Evolutionary conservation across 2,113 vertebrate genomes (phyloP).

Genomic region (Percina caprodes): DNA sequence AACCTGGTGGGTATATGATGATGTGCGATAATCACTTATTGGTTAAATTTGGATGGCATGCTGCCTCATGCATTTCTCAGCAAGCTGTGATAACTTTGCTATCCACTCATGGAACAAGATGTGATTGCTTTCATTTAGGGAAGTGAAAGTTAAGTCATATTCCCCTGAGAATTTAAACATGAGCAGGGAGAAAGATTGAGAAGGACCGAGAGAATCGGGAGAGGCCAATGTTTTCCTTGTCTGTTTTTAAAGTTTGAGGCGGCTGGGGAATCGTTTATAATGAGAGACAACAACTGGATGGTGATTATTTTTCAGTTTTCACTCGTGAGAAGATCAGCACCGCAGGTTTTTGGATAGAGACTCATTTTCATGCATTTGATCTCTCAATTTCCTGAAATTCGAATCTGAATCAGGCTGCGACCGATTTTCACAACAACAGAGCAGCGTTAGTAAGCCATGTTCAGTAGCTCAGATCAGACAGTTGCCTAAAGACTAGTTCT

Average conservation of each 20-base stretch:
- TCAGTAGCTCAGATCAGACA: not conserved
- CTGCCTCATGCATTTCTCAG: constrained; percentile 1
- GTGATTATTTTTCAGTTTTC: constrained; percentile 41
- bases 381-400: constrained; percentile 29
- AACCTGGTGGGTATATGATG: not conserved
- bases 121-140: constrained; percentile 29
- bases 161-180: constrained; percentile 49
- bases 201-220: constrained; percentile 28
- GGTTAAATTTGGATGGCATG: constrained; percentile 31
- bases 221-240: constrained; percentile 58
- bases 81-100: constrained; percentile 17
- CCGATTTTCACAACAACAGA: constrained; percentile 5
- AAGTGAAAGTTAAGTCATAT: constrained; percentile 39
- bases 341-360: constrained; percentile 34
- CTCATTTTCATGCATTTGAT: constrained; percentile 48
- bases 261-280: constrained; percentile 53
- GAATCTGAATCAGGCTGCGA: not conserved
- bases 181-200: constrained; percentile 36
- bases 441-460: constrained; percentile 12
- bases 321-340: constrained; percentile 50
- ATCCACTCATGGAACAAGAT: constrained; percentile 3
- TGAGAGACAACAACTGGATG: constrained; percentile 58
- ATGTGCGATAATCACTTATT: not conserved
- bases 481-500: not conserved
- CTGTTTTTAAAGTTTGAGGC: constrained; percentile 50